phyloP scores from a whole-genome alignment of 1,140 invertebrate species.

The Carposina sasakii region DNA sequence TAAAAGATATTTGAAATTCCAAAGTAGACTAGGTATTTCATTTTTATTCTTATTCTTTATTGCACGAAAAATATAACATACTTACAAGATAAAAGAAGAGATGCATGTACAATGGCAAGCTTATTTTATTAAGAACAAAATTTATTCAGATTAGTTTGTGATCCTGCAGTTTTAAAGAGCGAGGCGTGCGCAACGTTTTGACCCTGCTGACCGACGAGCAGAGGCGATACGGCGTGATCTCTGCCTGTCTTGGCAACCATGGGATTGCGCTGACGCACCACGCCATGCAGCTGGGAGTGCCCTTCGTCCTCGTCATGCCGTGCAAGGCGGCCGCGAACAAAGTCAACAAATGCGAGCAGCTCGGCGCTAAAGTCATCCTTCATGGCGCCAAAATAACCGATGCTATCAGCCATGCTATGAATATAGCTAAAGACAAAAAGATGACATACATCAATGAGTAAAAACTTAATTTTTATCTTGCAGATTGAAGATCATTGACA shows the following conservation, averaged over 20 bases:
- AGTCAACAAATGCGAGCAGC: conserved; percentile 84
- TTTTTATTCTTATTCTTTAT: not conserved
- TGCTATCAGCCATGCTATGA: conserved; percentile 82
- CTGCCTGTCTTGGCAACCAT: conserved; percentile 93
- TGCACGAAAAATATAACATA: no score
- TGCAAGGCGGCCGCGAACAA: conserved; percentile 89
- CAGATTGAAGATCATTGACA: no score
- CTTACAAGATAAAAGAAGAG: no score
- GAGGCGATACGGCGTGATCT: conserved; percentile 84
- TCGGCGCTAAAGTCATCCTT: conserved; percentile 86
- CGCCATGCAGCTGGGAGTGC: conserved; percentile 82
- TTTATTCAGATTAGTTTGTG: not conserved
- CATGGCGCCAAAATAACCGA: conserved; percentile 86
- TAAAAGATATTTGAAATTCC: conserved; percentile 39
- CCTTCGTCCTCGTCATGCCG: conserved; percentile 93
- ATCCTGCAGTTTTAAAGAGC: conserved; percentile 86
- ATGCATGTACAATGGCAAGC: no score
- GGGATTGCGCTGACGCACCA: conserved; percentile 88
- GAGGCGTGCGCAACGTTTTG: conserved; percentile 88
- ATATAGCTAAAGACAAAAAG: conserved; percentile 78
- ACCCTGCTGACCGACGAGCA: conserved; percentile 80
- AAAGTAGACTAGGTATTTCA: not conserved
- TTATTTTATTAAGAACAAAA: no score
- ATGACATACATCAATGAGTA: conserved; percentile 89
- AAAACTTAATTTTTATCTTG: no score